phyloP scores from a whole-genome alignment of 2,888 invertebrate genomes.

The Folsomia manolachei region DNA sequence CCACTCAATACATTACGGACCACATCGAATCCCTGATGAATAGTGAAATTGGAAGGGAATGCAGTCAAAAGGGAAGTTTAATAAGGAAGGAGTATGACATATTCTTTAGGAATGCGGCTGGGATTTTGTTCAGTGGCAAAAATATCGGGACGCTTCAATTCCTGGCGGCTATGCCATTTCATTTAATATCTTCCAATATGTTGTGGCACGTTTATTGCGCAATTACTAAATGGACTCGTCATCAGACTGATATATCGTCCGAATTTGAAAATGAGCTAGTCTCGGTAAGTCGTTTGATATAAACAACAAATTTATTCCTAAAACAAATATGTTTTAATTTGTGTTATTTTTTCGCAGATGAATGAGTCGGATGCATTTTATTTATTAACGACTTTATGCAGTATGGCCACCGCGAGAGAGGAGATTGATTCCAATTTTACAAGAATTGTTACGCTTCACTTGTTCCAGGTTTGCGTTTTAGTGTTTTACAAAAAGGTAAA shows the following conservation, averaged over 20 bases:
- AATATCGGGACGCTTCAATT: conserved; percentile 78
- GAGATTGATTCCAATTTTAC: conserved; percentile 65
- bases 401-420: conserved; percentile 69
- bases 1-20: conserved; percentile 71
- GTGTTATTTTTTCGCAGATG: too few species aligned
- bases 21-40: conserved; percentile 62
- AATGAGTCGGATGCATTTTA: conserved; percentile 73
- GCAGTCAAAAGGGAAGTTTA: conserved; percentile 59
- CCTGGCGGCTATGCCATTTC: conserved; percentile 71
- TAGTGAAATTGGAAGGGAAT: conserved; percentile 47
- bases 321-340: too few species aligned
- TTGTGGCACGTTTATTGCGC: conserved; percentile 66
- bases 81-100: conserved; percentile 69
- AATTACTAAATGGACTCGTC: conserved; percentile 45
- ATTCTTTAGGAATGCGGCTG: conserved; percentile 67
- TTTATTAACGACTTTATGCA: conserved; percentile 72
- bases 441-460: conserved; percentile 64
- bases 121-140: conserved; percentile 68
- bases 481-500: too few species aligned
- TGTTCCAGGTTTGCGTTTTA: conserved; percentile 68
- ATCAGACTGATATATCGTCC: conserved; percentile 47
- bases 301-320: too few species aligned
- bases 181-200: conserved; percentile 60
- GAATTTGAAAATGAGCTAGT: conserved; percentile 66
- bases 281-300: too few species aligned